phyloP scores from a whole-genome alignment of 2,797 vertebrate genomes.

The Chrosomus eos region DNA sequence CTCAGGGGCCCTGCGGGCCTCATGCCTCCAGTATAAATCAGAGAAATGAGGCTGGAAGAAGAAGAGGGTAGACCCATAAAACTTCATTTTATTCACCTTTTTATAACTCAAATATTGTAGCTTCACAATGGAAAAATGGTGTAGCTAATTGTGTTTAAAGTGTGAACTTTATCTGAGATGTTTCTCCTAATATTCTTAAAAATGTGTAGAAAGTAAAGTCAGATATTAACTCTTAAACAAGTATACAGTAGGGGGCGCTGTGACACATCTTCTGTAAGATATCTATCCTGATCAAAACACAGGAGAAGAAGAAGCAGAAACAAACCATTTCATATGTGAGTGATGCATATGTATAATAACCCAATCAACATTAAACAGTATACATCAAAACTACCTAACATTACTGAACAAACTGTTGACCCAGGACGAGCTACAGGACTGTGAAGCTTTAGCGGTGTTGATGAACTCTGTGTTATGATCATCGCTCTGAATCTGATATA shows the following conservation, averaged over 20 bases:
- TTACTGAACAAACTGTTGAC: neutral
- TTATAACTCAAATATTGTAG: neutral
- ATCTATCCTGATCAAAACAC: neutral
- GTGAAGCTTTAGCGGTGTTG: no score
- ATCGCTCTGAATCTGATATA: no score
- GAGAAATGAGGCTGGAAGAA: conserved; percentile 66
- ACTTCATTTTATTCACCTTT: neutral
- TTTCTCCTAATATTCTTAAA: neutral
- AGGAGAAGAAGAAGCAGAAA: neutral
- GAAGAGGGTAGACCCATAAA: neutral
- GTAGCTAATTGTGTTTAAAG: neutral
- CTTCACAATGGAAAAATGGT: neutral
- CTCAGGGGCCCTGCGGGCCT: conserved; percentile 67
- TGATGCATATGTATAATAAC: neutral
- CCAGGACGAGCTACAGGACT: neutral
- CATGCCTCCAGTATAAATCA: conserved; percentile 85
- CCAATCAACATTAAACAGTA: neutral
- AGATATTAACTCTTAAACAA: no score
- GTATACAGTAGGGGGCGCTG: no score
- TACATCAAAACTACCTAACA: neutral
- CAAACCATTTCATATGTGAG: neutral
- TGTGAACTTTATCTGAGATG: neutral
- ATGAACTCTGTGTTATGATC: no score
- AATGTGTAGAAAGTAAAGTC: neutral
- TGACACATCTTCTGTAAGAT: no score